Evolutionary conservation across 2,888 invertebrate species (phyloP).

Genomic region (Myopa tessellatipennis): DNA sequence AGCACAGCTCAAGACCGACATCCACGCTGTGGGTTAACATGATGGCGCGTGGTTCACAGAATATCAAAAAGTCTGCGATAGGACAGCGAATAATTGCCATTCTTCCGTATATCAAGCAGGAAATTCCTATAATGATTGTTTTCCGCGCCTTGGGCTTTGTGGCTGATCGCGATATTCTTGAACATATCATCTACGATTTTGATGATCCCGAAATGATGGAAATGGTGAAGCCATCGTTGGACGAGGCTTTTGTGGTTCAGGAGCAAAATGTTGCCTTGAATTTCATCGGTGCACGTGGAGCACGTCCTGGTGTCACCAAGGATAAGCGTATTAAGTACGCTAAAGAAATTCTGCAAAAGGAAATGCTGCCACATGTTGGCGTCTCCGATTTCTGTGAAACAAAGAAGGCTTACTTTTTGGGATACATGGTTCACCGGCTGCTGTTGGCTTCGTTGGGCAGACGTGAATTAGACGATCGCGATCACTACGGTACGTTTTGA

Average conservation of each 20-base stretch:
- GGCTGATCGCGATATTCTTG: constrained; percentile 98
- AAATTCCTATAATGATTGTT: constrained; percentile 99
- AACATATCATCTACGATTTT: constrained; percentile 99
- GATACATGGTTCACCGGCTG: constrained; percentile 99
- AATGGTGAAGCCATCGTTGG: constrained; percentile 99
- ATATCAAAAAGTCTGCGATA: constrained; percentile 98
- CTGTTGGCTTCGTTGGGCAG: constrained; percentile 93
- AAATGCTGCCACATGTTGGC: constrained; percentile 99
- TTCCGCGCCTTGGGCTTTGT: constrained; percentile 99
- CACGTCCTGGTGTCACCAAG: constrained; percentile 97
- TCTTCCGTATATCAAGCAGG: constrained; percentile 98
- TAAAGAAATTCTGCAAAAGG: constrained; percentile 98
- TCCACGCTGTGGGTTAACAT: constrained; percentile 99
- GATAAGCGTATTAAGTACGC: constrained; percentile 99
- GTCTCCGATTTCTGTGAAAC: constrained; percentile 99
- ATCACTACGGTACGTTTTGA: constrained; percentile 87
- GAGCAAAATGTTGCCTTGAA: constrained; percentile 99
- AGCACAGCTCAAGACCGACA: constrained; percentile 94
- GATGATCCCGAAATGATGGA: constrained; percentile 99
- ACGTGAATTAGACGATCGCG: constrained; percentile 98
- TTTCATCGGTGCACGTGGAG: constrained; percentile 98
- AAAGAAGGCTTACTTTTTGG: constrained; percentile 98
- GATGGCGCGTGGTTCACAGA: constrained; percentile 99
- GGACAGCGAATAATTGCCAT: constrained; percentile 98
- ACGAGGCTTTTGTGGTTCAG: constrained; percentile 99